These are phyloP conservation scores for Podabrus alpinus DNA, from an alignment of 2,888 invertebrate species.

Conservation along the genomic window DNA sequence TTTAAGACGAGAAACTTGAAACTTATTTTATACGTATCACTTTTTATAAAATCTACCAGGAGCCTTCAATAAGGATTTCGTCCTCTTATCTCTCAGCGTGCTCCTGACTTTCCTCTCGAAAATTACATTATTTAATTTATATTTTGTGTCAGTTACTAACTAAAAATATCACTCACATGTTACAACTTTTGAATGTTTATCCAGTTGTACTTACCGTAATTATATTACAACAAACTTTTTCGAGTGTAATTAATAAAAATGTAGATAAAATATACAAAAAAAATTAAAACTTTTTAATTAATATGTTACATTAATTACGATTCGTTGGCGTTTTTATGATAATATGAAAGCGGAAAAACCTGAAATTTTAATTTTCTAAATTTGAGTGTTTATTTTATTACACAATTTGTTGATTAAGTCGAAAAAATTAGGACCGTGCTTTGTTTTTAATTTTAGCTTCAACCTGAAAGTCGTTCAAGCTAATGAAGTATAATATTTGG, in stretches of 20 bases:
- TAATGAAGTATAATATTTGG: background rate
- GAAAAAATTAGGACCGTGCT: background rate
- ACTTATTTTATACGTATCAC: background rate
- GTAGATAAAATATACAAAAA: background rate
- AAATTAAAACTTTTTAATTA: background rate
- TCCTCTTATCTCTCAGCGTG: too few species aligned
- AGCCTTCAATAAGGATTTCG: background rate
- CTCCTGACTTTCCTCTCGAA: background rate
- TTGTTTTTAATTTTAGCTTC: background rate
- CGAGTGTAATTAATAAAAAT: background rate
- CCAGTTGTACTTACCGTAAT: background rate
- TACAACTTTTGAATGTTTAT: background rate
- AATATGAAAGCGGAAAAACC: background rate
- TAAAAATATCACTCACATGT: background rate
- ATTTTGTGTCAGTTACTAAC: background rate
- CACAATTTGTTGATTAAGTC: background rate
- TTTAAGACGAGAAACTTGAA: constrained; percentile 27
- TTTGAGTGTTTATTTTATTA: background rate
- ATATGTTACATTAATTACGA: background rate
- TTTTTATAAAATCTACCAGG: background rate
- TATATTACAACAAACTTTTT: background rate
- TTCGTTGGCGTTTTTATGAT: background rate
- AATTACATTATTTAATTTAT: background rate
- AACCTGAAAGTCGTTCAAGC: background rate
- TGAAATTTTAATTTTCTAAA: background rate